Percentiles rank a stretch among this genome's conserved stretches.
phyloP scores from a whole-genome alignment of 2,888 invertebrate genomes.

The Drosophila greeni region DNA sequence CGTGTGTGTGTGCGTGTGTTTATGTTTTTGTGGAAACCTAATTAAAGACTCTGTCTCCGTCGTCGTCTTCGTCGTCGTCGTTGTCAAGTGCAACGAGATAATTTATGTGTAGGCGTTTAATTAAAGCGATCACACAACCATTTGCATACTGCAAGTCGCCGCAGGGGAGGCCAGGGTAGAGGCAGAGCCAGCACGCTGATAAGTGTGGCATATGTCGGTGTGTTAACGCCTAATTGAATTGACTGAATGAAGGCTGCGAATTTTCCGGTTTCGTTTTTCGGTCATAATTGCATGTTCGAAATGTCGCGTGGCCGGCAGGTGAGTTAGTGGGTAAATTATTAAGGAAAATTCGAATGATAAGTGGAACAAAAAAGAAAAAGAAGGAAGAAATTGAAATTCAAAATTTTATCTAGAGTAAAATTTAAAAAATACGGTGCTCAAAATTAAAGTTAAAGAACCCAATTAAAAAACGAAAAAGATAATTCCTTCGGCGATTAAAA shows the following conservation, averaged over 20 bases:
- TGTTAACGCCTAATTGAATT: conserved; percentile 55
- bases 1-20: conserved; percentile 9
- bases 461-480: too few species aligned
- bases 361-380: too few species aligned
- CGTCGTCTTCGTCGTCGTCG: conserved; percentile 23
- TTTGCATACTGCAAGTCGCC: conserved; percentile 52
- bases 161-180: background rate
- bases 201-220: conserved; percentile 58
- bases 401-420: too few species aligned
- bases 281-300: conserved; percentile 20
- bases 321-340: background rate
- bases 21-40: conserved; percentile 48
- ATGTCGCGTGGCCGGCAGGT: conserved; percentile 18
- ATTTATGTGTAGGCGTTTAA: conserved; percentile 64
- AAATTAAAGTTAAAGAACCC: too few species aligned
- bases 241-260: conserved; percentile 33
- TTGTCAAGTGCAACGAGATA: conserved; percentile 50
- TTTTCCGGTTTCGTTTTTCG: conserved; percentile 5
- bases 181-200: conserved; percentile 30
- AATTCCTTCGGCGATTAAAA: too few species aligned
- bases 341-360: background rate
- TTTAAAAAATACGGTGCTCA: too few species aligned
- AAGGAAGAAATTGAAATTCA: too few species aligned
- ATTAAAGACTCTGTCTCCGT: conserved; percentile 61
- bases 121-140: conserved; percentile 64